Conservation (phyloP, 2,113 vertebrate species). For the Macquaria australasica region DNA sequence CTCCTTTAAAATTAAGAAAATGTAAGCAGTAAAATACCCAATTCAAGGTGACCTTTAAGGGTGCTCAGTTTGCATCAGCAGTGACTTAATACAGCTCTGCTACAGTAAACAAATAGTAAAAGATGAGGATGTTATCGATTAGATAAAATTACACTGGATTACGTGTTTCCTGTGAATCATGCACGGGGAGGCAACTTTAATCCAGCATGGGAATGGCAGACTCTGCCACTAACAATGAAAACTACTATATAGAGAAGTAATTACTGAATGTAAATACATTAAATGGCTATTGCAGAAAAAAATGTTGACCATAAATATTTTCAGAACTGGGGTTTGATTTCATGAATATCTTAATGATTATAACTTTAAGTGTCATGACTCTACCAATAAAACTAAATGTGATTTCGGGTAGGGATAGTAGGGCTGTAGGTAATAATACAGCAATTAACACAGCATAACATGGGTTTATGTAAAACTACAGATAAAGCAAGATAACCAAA, state of each 20-base stretch:
- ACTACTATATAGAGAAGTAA: neutral
- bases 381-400: neutral
- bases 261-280: neutral
- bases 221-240: neutral
- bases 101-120: neutral
- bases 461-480: too few species aligned
- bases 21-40: neutral
- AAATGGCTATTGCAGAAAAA: neutral
- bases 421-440: neutral
- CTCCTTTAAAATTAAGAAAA: neutral
- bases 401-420: neutral
- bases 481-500: neutral
- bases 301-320: neutral
- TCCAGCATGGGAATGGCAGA: neutral
- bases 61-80: neutral
- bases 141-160: neutral
- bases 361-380: too few species aligned
- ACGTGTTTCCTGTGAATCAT: too few species aligned
- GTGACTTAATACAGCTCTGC: too few species aligned
- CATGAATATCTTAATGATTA: too few species aligned
- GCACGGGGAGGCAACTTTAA: neutral
- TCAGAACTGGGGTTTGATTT: too few species aligned
- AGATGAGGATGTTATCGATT: neutral
- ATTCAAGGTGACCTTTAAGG: neutral
- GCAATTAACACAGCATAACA: neutral